Conservation (phyloP, 2,797 vertebrate genomes). For the Macroramphosus scolopax region DNA sequence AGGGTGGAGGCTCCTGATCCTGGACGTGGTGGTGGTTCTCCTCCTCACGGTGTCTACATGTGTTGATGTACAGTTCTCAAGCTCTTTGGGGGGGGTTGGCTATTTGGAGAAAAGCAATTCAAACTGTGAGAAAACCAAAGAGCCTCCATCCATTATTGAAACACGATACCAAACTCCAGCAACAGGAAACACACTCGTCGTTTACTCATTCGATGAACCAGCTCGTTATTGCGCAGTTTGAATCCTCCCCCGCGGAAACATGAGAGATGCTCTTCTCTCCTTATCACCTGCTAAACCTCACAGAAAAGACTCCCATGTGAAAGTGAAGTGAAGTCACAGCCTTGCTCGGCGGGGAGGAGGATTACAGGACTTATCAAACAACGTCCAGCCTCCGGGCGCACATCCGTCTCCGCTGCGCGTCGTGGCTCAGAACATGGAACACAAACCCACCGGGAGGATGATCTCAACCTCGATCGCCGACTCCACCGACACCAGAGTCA, state of each 20-base stretch:
- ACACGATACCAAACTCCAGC: constrained; percentile 20
- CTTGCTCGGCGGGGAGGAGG: constrained; percentile 53
- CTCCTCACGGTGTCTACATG: too few species aligned
- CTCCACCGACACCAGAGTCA: constrained; percentile 43
- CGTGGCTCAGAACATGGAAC: constrained; percentile 39
- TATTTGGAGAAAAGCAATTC: too few species aligned
- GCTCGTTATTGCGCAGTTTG: too few species aligned
- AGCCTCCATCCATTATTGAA: constrained; percentile 4
- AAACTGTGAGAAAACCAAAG: background rate
- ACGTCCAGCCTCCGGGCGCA: constrained; percentile 26
- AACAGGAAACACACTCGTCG: too few species aligned
- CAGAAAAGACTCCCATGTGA: constrained; percentile 2
- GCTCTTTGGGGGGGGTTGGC: too few species aligned
- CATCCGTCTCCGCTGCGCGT: constrained; percentile 11
- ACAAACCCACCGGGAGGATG: constrained; percentile 47
- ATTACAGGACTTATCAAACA: constrained; percentile 33
- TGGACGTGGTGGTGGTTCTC: too few species aligned
- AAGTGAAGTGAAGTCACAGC: constrained; percentile 28
- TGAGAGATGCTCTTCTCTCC: too few species aligned
- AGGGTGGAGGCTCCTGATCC: too few species aligned
- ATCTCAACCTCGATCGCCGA: constrained; percentile 39
- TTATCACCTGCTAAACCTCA: background rate
- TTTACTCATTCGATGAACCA: too few species aligned
- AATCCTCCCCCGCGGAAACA: too few species aligned
- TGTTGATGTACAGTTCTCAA: too few species aligned